These are phyloP conservation scores for Megalops cyprinoides DNA, from an alignment of 2,797 vertebrate genomes.

Conservation along the genomic window DNA sequence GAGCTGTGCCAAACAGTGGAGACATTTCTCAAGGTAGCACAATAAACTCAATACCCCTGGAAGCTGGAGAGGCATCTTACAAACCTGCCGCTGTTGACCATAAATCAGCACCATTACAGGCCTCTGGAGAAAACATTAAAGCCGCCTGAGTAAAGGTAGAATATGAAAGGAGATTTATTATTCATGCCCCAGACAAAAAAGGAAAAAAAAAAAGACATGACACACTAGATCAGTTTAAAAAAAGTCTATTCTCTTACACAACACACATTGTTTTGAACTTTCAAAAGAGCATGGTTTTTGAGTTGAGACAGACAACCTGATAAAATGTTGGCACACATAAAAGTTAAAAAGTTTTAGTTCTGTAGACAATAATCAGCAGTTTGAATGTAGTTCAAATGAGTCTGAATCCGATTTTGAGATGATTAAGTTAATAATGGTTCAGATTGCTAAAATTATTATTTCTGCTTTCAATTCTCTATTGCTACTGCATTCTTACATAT, in stretches of 20 bases:
- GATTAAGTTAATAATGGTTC: too few species aligned
- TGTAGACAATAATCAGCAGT: neutral
- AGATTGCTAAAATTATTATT: too few species aligned
- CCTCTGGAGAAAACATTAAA: constrained; percentile 46
- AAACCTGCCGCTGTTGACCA: constrained; percentile 37
- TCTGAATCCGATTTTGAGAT: too few species aligned
- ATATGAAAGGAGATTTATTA: constrained; percentile 40
- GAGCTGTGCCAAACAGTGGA: constrained; percentile 55
- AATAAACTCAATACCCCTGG: constrained; percentile 47
- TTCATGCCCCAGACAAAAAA: constrained; percentile 48
- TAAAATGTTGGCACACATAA: neutral
- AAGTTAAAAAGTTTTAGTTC: neutral
- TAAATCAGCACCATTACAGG: constrained; percentile 48
- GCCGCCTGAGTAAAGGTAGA: constrained; percentile 40
- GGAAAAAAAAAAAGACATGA: constrained; percentile 49
- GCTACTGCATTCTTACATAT: too few species aligned
- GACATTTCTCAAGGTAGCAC: constrained; percentile 52
- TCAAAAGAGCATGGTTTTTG: neutral
- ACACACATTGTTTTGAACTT: neutral
- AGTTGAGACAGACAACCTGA: neutral
- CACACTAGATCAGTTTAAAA: constrained; percentile 13
- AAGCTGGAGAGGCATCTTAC: constrained; percentile 44
- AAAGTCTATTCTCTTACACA: constrained; percentile 1
- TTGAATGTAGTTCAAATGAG: too few species aligned
- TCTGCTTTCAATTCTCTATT: too few species aligned